Percentiles rank a stretch among this genome's conserved stretches.
These are phyloP conservation scores for Apodemus sylvaticus DNA, from an alignment of 2,113 vertebrate genomes.

Conservation along the genomic window DNA sequence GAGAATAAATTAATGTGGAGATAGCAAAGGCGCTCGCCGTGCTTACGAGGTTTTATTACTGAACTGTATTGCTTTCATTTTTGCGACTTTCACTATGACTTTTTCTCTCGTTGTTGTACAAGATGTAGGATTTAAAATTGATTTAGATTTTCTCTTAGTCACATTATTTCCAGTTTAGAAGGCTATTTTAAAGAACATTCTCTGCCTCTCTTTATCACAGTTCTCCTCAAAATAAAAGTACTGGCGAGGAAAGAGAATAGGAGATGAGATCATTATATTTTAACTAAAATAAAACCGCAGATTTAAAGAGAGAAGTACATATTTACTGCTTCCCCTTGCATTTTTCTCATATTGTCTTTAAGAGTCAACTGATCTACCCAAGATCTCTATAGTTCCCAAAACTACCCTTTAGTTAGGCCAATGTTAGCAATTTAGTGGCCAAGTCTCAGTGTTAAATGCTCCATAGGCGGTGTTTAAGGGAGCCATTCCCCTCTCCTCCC, in stretches of 20 bases:
- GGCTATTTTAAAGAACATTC: not conserved
- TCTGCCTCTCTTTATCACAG: not conserved
- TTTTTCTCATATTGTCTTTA: not conserved
- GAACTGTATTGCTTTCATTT: not conserved
- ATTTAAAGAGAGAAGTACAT: not conserved
- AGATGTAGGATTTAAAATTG: not conserved
- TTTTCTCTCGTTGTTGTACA: not conserved
- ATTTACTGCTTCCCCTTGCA: not conserved
- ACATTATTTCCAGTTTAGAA: slow-evolving; percentile 7
- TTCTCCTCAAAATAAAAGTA: not conserved
- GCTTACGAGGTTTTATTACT: not conserved
- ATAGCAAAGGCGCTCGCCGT: not conserved
- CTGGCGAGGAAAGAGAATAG: not conserved
- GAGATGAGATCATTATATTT: not conserved
- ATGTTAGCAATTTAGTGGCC: not conserved
- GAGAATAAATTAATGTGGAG: not conserved
- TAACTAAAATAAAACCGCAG: not conserved
- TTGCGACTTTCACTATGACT: not conserved
- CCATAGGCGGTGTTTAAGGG: not conserved
- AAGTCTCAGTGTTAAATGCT: not conserved
- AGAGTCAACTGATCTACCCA: not conserved
- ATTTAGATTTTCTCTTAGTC: slow-evolving; percentile 7
- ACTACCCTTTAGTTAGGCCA: not conserved
- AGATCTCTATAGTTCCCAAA: not conserved
- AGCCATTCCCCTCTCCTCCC: not conserved